A percentile compares a stretch with the other conserved stretches of the same genome.
These are phyloP conservation scores for Danio albolineatus DNA, from an alignment of 2,797 vertebrate species.

Conservation along the genomic window DNA sequence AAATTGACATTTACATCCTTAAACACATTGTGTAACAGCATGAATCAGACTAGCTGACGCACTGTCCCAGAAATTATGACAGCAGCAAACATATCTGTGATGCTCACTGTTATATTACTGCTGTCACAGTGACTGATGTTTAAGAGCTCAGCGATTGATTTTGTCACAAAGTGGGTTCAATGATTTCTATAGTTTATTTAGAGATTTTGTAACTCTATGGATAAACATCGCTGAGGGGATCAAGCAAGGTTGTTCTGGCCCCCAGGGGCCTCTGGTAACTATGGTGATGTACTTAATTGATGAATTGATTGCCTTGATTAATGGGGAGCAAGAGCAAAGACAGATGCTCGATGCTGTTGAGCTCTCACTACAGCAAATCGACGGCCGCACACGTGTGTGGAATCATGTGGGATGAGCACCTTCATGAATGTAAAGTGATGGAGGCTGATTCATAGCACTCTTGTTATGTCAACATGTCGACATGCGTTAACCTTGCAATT, in stretches of 20 bases:
- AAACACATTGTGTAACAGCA: neutral
- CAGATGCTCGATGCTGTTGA: slow-evolving; percentile 29
- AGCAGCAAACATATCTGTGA: neutral
- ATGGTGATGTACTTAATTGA: slow-evolving; percentile 41
- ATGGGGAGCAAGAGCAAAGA: slow-evolving; percentile 36
- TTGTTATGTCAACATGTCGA: slow-evolving; percentile 19
- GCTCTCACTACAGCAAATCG: neutral
- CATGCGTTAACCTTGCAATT: slow-evolving; percentile 33
- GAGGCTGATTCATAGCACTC: slow-evolving; percentile 2
- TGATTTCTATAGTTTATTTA: slow-evolving; percentile 19
- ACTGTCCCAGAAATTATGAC: neutral
- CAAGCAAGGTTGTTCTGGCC: slow-evolving; percentile 21
- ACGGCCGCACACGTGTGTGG: neutral
- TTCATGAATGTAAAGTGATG: slow-evolving; percentile 37
- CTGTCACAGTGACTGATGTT: slow-evolving; percentile 27
- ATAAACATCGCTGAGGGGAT: slow-evolving; percentile 12
- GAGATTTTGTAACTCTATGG: slow-evolving; percentile 2
- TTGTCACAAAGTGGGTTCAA: slow-evolving; percentile 2
- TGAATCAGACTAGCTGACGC: neutral
- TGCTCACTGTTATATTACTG: neutral
- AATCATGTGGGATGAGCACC: slow-evolving; percentile 11
- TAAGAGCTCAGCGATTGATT: slow-evolving; percentile 22
- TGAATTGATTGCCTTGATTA: slow-evolving; percentile 43
- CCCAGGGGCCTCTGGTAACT: slow-evolving; percentile 15
- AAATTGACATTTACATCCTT: slow-evolving; percentile 4